Conservation (phyloP, 2,888 invertebrate genomes). For the Drosophila picticornis region DNA sequence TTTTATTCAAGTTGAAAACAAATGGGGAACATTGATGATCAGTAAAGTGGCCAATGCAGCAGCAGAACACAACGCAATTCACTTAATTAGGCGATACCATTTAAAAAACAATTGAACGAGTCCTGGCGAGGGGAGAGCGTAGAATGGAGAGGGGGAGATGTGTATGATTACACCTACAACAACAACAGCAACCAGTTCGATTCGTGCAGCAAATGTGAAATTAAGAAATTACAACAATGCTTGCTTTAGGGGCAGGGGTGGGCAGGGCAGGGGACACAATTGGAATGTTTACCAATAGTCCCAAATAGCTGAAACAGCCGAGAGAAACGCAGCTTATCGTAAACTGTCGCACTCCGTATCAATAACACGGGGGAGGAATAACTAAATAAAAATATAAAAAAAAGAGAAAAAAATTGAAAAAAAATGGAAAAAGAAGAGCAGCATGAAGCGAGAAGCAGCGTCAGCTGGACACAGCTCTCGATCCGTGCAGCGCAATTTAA, state of each 20-base stretch:
- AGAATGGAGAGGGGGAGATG: background rate
- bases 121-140: background rate
- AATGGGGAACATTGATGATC: background rate
- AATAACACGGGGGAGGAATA: slow-evolving; percentile 37
- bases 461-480: slow-evolving; percentile 60
- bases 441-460: slow-evolving; percentile 20
- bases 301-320: slow-evolving; percentile 15
- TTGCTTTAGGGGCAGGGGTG: background rate
- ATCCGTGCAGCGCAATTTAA: slow-evolving; percentile 72
- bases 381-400: background rate
- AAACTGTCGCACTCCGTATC: slow-evolving; percentile 56
- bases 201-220: slow-evolving; percentile 40
- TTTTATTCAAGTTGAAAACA: background rate
- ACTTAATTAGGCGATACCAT: slow-evolving; percentile 40
- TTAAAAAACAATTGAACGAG: slow-evolving; percentile 22
- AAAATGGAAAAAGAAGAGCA: background rate
- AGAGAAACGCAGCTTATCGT: slow-evolving; percentile 31
- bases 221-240: slow-evolving; percentile 63
- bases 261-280: slow-evolving; percentile 28
- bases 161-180: slow-evolving; percentile 24
- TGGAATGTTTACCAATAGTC: slow-evolving; percentile 57
- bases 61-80: slow-evolving; percentile 5
- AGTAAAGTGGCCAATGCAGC: background rate
- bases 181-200: slow-evolving; percentile 19
- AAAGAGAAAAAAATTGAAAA: fast-evolving